Base-by-base conservation (phyloP, 2,113 vertebrate genomes). In the Eidolon helvum region DNA sequence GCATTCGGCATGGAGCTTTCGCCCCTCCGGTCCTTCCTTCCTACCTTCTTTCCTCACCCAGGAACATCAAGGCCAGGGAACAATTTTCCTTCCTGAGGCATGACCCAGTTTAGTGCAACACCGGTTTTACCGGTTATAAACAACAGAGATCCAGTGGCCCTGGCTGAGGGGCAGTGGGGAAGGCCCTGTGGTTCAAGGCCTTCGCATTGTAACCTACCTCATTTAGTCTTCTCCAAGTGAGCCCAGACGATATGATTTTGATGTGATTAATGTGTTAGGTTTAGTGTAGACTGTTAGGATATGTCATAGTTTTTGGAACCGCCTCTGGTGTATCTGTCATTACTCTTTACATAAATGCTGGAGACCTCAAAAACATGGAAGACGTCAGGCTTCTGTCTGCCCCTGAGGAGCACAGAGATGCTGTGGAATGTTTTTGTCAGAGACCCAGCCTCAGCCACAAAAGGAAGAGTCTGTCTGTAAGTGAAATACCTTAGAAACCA, bases 301-400 rank as follows among this genome's bases (percentile, higher is more conserved):
- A 75, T 2, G 24, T 5, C 15, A 77, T 19, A 33, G 19, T 83
- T 74, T 89, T 78, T 53, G n/a, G 72, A 55, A 45, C 40, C 10
- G 75, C 30, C 38, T 66, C 90, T 35, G 43, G 9, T 43, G 71
- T 43, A 79, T 71, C 45, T 88, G 0, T 40, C 43, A 43, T 61
- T 45, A 74, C 26, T 83, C 24, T 63, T 78, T 83, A 30, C 5
- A 8, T 33, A 78, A 82, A 78, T 55, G 59, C 33, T 45, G 2
- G 30, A 53, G 33, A 79, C 45, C 24, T 93, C 35, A 85, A 71
- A 79, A 78, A 79, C 45, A 16, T 57, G n/a, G 68, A 69, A 77
- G 45, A 66, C 14, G 33, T 71, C 69, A 93, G 30, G 12, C 33
- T 65, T 57, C 65, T 57, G 5, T 24, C 21, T 69, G 7, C 87